Percentiles rank a stretch among this genome's conserved stretches.
These are phyloP conservation scores for Amphipoea oculea DNA, from an alignment of 2,888 invertebrate species.

Conservation along the genomic window DNA sequence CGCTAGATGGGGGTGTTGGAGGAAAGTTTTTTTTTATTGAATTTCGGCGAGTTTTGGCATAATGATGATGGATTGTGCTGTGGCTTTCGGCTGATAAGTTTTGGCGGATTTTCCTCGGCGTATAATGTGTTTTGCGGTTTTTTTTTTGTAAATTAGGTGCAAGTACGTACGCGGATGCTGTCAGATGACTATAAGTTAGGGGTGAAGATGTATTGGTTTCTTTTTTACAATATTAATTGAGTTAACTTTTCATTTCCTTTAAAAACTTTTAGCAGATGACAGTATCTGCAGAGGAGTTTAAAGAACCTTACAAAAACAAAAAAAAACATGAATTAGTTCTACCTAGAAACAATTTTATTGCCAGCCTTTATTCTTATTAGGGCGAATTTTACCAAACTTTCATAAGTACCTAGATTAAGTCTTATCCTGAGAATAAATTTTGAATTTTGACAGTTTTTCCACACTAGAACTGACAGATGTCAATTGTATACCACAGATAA, in stretches of 20 bases:
- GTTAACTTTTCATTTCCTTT: not conserved
- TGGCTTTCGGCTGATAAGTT: conserved; percentile 88
- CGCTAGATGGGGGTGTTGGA: conserved; percentile 87
- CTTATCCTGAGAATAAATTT: not conserved
- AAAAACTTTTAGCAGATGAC: conserved; percentile 1
- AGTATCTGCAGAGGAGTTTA: no score
- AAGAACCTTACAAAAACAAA: not conserved
- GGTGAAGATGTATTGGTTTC: conserved; percentile 54
- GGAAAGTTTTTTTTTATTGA: conserved; percentile 89
- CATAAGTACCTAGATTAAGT: not conserved
- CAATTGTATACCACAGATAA: not conserved
- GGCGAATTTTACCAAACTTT: not conserved
- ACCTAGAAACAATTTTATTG: not conserved
- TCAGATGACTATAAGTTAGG: conserved; percentile 68
- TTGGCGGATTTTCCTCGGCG: conserved; percentile 81
- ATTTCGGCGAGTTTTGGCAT: conserved; percentile 88
- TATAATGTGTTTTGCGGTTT: conserved; percentile 86
- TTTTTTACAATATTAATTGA: conserved; percentile 32
- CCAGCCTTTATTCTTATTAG: not conserved
- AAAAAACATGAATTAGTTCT: not conserved
- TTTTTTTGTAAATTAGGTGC: conserved; percentile 81
- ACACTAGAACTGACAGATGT: not conserved
- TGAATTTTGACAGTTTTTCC: not conserved
- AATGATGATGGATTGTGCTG: conserved; percentile 90
- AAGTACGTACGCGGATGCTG: conserved; percentile 70